phyloP scores from a whole-genome alignment of 1,140 invertebrate genomes.

The Cydia strobilella region DNA sequence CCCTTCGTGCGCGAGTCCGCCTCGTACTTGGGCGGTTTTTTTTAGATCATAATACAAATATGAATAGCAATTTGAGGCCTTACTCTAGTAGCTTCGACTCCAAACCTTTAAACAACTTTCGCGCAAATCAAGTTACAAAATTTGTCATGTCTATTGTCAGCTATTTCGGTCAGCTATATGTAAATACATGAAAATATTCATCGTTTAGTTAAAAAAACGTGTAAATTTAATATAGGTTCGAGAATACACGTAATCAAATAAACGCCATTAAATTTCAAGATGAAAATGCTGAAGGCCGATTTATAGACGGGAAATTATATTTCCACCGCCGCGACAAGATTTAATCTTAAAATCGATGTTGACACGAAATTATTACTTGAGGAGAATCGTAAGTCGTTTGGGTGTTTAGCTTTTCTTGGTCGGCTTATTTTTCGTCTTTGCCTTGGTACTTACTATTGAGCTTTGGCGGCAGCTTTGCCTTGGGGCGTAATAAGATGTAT shows the following conservation, averaged over 20 bases:
- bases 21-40: too few species aligned
- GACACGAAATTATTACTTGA: constrained; percentile 13
- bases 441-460: background rate
- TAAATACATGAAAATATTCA: background rate
- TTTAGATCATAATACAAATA: too few species aligned
- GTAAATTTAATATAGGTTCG: background rate
- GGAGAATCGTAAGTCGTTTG: constrained; percentile 1
- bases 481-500: background rate
- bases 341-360: constrained; percentile 14
- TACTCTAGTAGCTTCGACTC: too few species aligned
- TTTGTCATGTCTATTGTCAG: too few species aligned
- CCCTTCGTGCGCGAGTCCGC: too few species aligned
- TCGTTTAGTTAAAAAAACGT: background rate
- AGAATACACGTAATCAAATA: background rate
- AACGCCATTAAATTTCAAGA: background rate
- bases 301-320: constrained; percentile 21
- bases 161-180: too few species aligned
- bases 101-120: too few species aligned
- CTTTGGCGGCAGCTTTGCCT: background rate
- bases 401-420: constrained; percentile 7
- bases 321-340: constrained; percentile 10
- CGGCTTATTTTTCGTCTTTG: background rate
- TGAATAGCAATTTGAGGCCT: too few species aligned
- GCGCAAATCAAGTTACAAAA: too few species aligned
- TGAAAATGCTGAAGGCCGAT: background rate